These are phyloP conservation scores for Cervus canadensis DNA, from an alignment of 2,113 vertebrate genomes.

Conservation along the genomic window DNA sequence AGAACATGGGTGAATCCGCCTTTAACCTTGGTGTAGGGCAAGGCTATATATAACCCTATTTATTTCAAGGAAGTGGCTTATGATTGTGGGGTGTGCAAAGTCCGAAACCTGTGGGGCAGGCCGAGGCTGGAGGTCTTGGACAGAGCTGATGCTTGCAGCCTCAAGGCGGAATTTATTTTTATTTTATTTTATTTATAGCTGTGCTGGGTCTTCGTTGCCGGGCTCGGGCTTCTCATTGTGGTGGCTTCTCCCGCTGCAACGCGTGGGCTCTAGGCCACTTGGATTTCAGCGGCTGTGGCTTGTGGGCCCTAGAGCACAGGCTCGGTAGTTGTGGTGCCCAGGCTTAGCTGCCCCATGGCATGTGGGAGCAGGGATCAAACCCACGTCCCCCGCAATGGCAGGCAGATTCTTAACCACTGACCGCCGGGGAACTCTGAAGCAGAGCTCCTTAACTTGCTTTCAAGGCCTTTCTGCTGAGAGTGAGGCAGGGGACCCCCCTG, in stretches of 20 bases:
- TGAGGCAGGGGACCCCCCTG: background rate
- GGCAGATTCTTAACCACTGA: background rate
- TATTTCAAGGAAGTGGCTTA: background rate
- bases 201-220: background rate
- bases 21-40: background rate
- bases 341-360: background rate
- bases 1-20: background rate
- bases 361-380: background rate
- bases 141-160: background rate
- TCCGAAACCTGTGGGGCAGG: fast-evolving
- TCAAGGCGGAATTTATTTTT: background rate
- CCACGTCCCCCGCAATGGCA: background rate
- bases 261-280: background rate
- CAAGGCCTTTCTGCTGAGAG: background rate
- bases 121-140: background rate
- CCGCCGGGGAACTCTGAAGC: background rate
- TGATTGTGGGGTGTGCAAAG: fast-evolving
- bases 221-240: background rate
- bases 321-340: no score
- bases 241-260: background rate
- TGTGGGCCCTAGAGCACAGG: background rate
- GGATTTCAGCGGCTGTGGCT: background rate
- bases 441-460: background rate
- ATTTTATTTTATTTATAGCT: background rate
- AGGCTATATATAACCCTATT: fast-evolving